These are phyloP conservation scores for Andrena minutula DNA, from an alignment of 2,888 invertebrate genomes.

Conservation along the genomic window DNA sequence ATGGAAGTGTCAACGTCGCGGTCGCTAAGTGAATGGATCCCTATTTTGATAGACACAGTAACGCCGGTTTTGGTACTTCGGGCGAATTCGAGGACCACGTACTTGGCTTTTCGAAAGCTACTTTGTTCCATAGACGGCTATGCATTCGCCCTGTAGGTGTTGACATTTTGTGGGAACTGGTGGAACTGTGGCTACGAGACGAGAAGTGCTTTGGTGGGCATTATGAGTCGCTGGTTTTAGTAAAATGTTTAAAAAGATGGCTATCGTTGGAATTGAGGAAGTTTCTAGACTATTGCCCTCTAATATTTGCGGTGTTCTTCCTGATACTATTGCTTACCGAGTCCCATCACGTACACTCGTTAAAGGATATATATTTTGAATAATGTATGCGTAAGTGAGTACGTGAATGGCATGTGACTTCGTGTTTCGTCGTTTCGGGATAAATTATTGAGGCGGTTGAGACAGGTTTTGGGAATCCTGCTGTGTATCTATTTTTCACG, in stretches of 20 bases:
- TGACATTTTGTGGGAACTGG: neutral
- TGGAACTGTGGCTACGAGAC: neutral
- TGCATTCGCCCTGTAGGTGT: neutral
- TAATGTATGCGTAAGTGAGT: conserved; percentile 18
- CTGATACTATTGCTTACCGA: conserved; percentile 1
- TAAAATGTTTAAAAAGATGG: neutral
- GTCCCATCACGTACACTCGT: conserved; percentile 12
- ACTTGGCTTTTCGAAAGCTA: neutral
- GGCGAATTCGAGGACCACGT: neutral
- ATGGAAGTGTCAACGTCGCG: no score
- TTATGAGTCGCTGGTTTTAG: neutral
- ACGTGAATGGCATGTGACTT: conserved; percentile 20
- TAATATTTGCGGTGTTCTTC: conserved; percentile 1
- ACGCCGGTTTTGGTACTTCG: no score
- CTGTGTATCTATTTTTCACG: neutral
- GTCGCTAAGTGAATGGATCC: no score
- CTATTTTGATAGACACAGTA: no score
- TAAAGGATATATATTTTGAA: conserved; percentile 42
- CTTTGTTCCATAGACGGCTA: neutral
- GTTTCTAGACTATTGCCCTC: conserved; percentile 3
- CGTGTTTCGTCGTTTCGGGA: neutral
- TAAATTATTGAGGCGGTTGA: neutral
- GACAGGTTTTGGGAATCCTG: neutral
- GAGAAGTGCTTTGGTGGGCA: neutral
- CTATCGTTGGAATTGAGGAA: neutral